Base-by-base conservation (phyloP, 2,888 invertebrate species). In the Epirrhoe alternata region DNA sequence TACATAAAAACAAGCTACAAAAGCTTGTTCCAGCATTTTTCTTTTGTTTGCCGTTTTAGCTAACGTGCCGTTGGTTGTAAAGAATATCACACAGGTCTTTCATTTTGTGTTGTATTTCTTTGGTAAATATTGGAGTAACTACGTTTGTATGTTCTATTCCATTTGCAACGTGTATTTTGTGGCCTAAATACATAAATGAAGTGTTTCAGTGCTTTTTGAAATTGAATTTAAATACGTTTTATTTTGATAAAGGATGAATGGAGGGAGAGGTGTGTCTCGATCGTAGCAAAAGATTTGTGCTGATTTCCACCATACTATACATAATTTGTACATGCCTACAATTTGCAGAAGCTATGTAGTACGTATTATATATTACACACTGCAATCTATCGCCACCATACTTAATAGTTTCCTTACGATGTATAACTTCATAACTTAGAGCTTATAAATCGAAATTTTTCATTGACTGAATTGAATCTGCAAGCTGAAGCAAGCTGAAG, bases 71-170 rank as follows among this genome's bases (percentile, higher is more conserved):
- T 38, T 54, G 47, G 24, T 38, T 54, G 47, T 53, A 53, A 52
- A 57, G 56, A 61, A 55, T 62, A 62, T 51, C 6, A 50, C 38
- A 54, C 52, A 49, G 6, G 33, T 54, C 54, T 62, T 54, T 58
- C 52, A 24, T 61, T 67, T 60, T 56, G 47, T 61, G 45, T 61
- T 64, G 64, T 61, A 50, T 68, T 63, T 64, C 38, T 60, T 53
- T 61, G 38, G 61, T 61, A 61, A 66, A 66, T 66, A 66, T 53
- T 61, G 61, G 42, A 30, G 35, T 33, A 42, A 42, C 38, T 42
- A 55, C 47, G 53, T 62, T 50, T 35, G 42, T 53, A 45, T 55
- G 38, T 55, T 47, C 30, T 38, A 38, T 53, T 47, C 24, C 49
- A 50, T 47, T 49, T 49, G 47, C 38, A 30, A 38, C 42, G 62